Evolutionary conservation across 2,888 invertebrate genomes (phyloP).

Genomic region (Alitta virens): DNA sequence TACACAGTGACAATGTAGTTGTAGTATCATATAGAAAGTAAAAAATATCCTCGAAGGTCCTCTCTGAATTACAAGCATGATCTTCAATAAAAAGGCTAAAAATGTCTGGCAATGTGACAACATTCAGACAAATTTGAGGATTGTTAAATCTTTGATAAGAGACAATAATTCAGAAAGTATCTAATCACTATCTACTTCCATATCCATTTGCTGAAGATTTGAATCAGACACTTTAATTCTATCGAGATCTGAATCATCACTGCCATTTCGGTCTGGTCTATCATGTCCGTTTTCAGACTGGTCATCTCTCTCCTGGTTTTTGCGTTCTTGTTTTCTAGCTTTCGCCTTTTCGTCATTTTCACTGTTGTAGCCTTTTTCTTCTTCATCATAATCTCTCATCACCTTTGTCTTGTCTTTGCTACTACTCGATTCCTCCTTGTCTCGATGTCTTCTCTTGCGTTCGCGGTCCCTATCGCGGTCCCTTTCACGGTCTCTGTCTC

Average conservation of each 20-base stretch:
- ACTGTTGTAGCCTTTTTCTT: conserved; percentile 60
- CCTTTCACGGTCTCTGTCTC: neutral
- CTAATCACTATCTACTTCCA: conserved; percentile 25
- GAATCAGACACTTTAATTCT: conserved; percentile 21
- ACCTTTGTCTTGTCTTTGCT: conserved; percentile 49
- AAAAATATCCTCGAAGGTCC: too few species aligned
- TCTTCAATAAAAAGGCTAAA: too few species aligned
- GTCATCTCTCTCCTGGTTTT: neutral
- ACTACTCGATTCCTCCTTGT: conserved; percentile 35
- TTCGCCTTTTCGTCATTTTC: conserved; percentile 26
- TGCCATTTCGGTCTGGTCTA: neutral
- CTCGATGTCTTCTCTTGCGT: conserved; percentile 21
- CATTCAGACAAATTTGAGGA: too few species aligned
- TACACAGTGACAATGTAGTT: too few species aligned
- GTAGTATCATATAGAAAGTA: too few species aligned
- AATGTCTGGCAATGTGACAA: too few species aligned
- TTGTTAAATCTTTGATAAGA: too few species aligned
- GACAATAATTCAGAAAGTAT: too few species aligned
- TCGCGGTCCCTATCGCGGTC: conserved; percentile 3
- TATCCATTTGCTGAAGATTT: conserved; percentile 22
- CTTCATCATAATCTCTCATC: conserved; percentile 63
- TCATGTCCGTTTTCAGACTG: neutral
- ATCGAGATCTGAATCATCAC: conserved; percentile 4
- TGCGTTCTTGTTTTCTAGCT: too few species aligned
- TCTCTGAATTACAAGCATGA: too few species aligned